Conservation (phyloP, 2,797 vertebrate species). For the Pampus argenteus region DNA sequence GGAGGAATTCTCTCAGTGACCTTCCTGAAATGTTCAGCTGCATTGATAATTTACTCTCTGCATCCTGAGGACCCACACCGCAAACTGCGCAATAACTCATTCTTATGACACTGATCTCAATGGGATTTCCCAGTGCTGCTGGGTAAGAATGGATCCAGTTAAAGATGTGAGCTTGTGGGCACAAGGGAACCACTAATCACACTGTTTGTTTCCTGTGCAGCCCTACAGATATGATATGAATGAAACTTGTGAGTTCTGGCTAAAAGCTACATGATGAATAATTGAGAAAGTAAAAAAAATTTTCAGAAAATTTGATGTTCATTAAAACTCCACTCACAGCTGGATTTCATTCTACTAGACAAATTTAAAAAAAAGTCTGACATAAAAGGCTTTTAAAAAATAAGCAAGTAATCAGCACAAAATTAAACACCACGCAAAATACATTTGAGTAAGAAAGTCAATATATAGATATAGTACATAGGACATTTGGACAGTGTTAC, state of each 20-base stretch:
- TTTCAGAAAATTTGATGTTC: background rate
- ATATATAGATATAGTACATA: too few relatives aligned
- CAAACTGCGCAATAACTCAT: slow-evolving; percentile 55
- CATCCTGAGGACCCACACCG: slow-evolving; percentile 8
- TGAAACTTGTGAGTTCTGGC: slow-evolving; percentile 17
- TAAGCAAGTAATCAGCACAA: slow-evolving; percentile 1
- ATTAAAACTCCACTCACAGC: background rate
- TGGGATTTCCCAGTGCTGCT: slow-evolving; percentile 52
- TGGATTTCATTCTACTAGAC: slow-evolving; percentile 13
- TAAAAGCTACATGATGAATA: slow-evolving; percentile 38
- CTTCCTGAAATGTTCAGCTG: slow-evolving; percentile 52
- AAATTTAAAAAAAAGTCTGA: background rate
- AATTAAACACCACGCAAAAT: background rate
- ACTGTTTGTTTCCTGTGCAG: slow-evolving; percentile 41
- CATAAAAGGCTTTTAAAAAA: slow-evolving; percentile 3
- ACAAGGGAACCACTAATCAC: slow-evolving; percentile 44
- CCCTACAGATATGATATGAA: slow-evolving; percentile 46
- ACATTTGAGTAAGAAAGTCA: background rate
- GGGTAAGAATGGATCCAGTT: slow-evolving; percentile 56
- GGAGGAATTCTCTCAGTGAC: slow-evolving; percentile 51
- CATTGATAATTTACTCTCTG: slow-evolving; percentile 57
- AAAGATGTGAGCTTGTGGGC: slow-evolving; percentile 37
- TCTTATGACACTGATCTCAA: slow-evolving; percentile 53
- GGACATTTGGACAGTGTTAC: too few relatives aligned
- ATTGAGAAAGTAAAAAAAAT: slow-evolving; percentile 25